Percentiles rank a stretch among this genome's conserved stretches.
Conservation (phyloP, 2,113 vertebrate genomes). For the Oplegnathus fasciatus region DNA sequence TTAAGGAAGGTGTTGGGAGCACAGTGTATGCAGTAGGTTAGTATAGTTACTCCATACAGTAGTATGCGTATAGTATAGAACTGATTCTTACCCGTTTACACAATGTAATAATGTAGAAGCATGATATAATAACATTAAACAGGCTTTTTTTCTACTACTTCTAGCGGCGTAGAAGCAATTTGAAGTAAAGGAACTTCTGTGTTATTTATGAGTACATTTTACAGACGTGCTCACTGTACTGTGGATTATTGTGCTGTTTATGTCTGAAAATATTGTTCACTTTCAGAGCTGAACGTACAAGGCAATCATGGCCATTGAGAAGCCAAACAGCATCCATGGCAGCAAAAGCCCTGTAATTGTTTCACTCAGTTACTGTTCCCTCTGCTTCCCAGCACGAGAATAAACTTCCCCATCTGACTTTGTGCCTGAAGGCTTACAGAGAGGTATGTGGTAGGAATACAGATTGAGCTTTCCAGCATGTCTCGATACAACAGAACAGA, state of each 20-base stretch:
- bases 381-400: background rate
- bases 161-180: background rate
- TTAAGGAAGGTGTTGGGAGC: too few relatives aligned
- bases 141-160: background rate
- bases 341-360: constrained; percentile 29
- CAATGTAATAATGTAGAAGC: background rate
- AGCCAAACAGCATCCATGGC: background rate
- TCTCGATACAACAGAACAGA: background rate
- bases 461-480: constrained; percentile 2
- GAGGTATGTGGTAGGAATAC: constrained; percentile 5
- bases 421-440: background rate
- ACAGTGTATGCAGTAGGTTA: background rate
- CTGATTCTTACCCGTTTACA: background rate
- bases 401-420: constrained; percentile 1
- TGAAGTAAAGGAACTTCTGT: background rate
- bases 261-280: background rate
- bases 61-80: background rate
- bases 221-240: background rate
- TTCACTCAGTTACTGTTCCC: constrained; percentile 16
- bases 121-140: background rate
- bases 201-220: constrained; percentile 15
- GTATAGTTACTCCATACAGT: background rate
- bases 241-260: background rate
- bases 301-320: background rate
- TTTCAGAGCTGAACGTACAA: background rate